Conservation (phyloP, 2,888 invertebrate genomes). For the Caenorhabditis becei region DNA sequence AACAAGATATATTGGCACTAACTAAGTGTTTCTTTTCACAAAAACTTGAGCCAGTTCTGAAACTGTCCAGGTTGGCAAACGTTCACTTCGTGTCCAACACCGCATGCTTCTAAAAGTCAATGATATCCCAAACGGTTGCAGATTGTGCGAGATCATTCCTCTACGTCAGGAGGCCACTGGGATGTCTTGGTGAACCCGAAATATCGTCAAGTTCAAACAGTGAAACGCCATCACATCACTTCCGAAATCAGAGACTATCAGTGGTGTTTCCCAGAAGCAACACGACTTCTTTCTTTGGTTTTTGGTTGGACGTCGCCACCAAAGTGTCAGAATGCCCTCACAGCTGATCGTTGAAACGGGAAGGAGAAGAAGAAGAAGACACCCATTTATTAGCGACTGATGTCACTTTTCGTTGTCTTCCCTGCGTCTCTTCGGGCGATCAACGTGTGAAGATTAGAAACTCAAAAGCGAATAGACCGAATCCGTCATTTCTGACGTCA, state of each 20-base stretch:
- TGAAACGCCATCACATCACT: slow-evolving; percentile 29
- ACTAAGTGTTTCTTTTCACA: no score
- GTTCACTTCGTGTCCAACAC: no score
- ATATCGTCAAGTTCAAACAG: slow-evolving; percentile 35
- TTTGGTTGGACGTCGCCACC: slow-evolving; percentile 28
- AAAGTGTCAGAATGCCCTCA: slow-evolving; percentile 44
- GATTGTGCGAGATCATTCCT: not conserved
- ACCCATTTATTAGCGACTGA: slow-evolving; percentile 34
- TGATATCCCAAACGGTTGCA: no score
- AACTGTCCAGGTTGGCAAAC: no score
- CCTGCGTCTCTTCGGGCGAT: slow-evolving; percentile 7
- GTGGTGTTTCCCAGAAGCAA: slow-evolving; percentile 12
- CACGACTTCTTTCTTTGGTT: slow-evolving; percentile 10
- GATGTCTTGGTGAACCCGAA: not conserved
- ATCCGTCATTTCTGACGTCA: slow-evolving; percentile 32
- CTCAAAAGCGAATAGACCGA: slow-evolving; percentile 23
- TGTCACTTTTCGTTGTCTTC: slow-evolving; percentile 26
- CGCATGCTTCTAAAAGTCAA: no score
- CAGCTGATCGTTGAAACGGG: slow-evolving; percentile 33
- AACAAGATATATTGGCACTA: no score
- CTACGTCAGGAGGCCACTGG: slow-evolving; percentile 30
- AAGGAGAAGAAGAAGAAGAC: not conserved
- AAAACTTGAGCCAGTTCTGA: no score
- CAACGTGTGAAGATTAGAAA: slow-evolving; percentile 41
- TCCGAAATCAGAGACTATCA: slow-evolving; percentile 13